Evolutionary conservation across 2,888 invertebrate species (phyloP).

Genomic region (Nasonia oneida): DNA sequence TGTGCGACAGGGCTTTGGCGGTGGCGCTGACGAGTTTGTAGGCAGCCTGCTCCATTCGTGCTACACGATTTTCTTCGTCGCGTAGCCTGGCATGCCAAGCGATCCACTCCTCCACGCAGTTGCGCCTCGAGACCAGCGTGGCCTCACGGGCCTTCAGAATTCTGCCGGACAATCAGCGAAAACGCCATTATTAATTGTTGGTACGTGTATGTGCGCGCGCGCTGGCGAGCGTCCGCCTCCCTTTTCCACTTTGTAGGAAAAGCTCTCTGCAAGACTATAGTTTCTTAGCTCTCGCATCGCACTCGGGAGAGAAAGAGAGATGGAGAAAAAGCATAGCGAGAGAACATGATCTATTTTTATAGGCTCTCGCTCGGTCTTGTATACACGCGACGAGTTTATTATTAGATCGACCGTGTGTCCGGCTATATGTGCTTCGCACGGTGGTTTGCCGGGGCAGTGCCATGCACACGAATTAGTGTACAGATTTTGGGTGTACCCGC

Average conservation of each 20-base stretch:
- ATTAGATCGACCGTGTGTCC: constrained; percentile 53
- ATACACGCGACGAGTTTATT: constrained; percentile 62
- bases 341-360: constrained; percentile 59
- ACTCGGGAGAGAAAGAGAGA: constrained; percentile 12
- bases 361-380: constrained; percentile 51
- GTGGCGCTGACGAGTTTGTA: constrained; percentile 76
- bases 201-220: neutral
- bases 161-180: constrained; percentile 65
- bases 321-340: constrained; percentile 18
- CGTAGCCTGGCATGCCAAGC: constrained; percentile 77
- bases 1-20: constrained; percentile 74
- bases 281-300: neutral
- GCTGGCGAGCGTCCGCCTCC: neutral
- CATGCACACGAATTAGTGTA: neutral
- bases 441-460: constrained; percentile 52
- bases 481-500: neutral
- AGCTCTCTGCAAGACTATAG: constrained; percentile 23
- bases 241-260: constrained; percentile 41
- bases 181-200: constrained; percentile 27
- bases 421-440: constrained; percentile 41
- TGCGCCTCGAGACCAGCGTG: constrained; percentile 75
- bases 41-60: constrained; percentile 77
- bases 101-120: constrained; percentile 78
- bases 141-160: constrained; percentile 77
- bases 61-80: constrained; percentile 76